Percentiles rank a stretch among this genome's conserved stretches.
Conservation (phyloP, 2,113 vertebrate genomes). For the Cyphomyrus discorhynchus region DNA sequence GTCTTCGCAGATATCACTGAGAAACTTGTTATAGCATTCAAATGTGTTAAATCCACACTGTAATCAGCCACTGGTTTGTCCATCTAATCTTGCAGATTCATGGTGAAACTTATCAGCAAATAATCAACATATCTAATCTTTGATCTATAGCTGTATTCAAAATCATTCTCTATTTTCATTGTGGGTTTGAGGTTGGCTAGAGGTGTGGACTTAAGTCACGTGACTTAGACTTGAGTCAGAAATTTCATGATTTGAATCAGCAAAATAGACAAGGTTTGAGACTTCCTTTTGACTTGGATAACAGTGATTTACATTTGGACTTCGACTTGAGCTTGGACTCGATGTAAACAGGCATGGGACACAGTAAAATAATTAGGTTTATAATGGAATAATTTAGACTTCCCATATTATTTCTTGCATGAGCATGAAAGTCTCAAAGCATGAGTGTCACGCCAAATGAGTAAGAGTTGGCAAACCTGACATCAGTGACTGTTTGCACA, state of each 20-base stretch:
- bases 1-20: background rate
- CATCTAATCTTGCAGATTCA: background rate
- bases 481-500: no score
- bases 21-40: background rate
- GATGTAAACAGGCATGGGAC: no score
- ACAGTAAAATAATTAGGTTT: no score
- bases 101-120: background rate
- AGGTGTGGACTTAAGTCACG: no score
- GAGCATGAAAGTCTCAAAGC: background rate
- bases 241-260: no score
- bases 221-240: no score
- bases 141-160: background rate
- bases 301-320: no score
- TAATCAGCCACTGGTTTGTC: background rate
- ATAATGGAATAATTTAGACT: background rate
- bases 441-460: background rate
- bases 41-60: background rate
- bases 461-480: background rate
- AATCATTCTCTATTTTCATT: no score
- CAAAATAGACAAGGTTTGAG: no score
- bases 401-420: background rate
- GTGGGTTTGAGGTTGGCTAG: no score
- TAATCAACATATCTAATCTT: background rate
- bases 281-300: no score
- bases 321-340: no score